Evolutionary conservation across 2,797 vertebrate species (phyloP), one percentile per base, ranked within the genome.

Genomic region (Dicrostonyx torquatus): DNA sequence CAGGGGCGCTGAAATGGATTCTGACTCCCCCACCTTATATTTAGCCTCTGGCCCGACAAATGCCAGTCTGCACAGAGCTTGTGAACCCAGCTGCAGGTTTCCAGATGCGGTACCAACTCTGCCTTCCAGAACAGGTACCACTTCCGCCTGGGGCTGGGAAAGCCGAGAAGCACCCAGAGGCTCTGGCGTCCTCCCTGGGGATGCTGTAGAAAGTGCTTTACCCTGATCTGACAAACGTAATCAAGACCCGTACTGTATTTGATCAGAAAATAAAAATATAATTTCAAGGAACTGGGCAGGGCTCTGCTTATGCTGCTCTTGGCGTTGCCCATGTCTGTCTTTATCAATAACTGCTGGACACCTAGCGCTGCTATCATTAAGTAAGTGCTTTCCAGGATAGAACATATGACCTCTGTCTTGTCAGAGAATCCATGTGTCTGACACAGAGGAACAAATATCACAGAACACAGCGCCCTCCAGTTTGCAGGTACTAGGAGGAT

Each of bases 371-470:
- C 43, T 91, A 6, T 17, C 29, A 82, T 48, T 31, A 66, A 50
- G n/a, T 73, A 94, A 90, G 58, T 70, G 64, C 26, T 64, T 90
- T 82, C 26, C n/a, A 94, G 48, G 89, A 94, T 88, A 93, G 70
- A 55, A 78, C 43, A n/a, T n/a, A 50, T 17, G 97, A 97, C 96
- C 24, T 68, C 73, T 95, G 78, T 75, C 77, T 89, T 89, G 70
- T 92, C 94, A 96, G 93, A 93, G 45, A 82, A 86, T 91, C 96
- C 96, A 96, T 8, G 93, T 45, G 79, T 58, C 86, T 68, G 66
- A 95, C 60, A 88, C 89, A 93, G 92, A 73, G 53, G 64, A 97
- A 89, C 80, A 96, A 97, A 95, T 73, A 96, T 3, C 97, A 95
- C 2, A 93, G 93, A 96, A 97, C 7, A 89, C 55, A 40, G 62